Conservation (phyloP, 2,797 vertebrate species). For the Avahi laniger region DNA sequence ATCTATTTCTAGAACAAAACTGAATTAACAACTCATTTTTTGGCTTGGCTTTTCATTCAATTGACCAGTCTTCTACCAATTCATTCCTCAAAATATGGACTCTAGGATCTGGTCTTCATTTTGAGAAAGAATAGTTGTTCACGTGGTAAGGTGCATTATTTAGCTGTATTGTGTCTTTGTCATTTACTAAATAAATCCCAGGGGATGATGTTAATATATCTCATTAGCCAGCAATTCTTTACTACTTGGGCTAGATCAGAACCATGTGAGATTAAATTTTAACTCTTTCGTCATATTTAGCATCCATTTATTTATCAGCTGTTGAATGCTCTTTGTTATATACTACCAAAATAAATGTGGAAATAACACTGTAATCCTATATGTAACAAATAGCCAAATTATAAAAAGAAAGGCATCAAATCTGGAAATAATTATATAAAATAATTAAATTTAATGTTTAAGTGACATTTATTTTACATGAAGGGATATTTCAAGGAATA, state of each 20-base stretch:
- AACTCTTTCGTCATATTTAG: not conserved
- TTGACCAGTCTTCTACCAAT: not conserved
- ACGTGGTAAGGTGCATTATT: not conserved
- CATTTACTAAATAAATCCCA: not conserved
- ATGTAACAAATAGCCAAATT: not conserved
- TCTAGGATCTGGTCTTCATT: not conserved
- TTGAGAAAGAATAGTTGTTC: not conserved
- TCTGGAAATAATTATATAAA: not conserved
- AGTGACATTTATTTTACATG: not conserved
- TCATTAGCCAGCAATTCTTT: not conserved
- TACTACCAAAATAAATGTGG: not conserved
- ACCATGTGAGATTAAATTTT: not conserved
- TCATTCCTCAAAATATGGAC: not conserved
- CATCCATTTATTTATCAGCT: not conserved
- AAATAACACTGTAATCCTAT: not conserved
- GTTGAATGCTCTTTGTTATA: not conserved
- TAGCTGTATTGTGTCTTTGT: not conserved
- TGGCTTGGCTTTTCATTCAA: not conserved
- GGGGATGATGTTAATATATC: not conserved
- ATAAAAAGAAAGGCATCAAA: not conserved
- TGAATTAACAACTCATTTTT: not conserved
- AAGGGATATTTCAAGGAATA: conserved; percentile 4
- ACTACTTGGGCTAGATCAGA: not conserved
- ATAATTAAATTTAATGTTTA: not conserved
- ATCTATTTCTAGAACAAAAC: not conserved